Evolutionary conservation across 2,888 invertebrate genomes (phyloP).

Genomic region (Andrena camellia): DNA sequence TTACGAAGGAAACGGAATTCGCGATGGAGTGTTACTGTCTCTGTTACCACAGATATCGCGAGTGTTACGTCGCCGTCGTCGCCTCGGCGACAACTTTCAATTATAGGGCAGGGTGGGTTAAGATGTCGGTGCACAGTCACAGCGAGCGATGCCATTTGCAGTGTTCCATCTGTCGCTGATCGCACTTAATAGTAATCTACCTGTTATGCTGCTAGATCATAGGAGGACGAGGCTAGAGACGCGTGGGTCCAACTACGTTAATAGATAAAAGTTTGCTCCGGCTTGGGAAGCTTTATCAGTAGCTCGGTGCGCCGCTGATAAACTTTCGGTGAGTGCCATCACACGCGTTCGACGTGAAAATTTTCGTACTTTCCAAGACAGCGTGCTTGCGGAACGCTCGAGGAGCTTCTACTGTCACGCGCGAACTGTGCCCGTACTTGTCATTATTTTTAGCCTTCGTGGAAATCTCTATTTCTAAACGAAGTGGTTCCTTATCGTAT

Average conservation of each 20-base stretch:
- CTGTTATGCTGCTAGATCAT: conserved; percentile 36
- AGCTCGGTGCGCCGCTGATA: conserved; percentile 9
- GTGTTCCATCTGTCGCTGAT: conserved; percentile 36
- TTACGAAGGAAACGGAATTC: background rate
- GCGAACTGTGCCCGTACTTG: conserved; percentile 1
- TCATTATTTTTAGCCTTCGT: conserved; percentile 48
- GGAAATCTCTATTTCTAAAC: conserved; percentile 43
- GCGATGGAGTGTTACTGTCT: background rate
- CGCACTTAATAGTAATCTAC: conserved; percentile 38
- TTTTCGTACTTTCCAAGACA: conserved; percentile 18
- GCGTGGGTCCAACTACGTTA: conserved; percentile 43
- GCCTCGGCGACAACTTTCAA: background rate
- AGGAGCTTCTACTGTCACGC: conserved; percentile 7
- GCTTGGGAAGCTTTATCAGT: conserved; percentile 36
- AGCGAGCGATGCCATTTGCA: background rate
- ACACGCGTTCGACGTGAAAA: conserved; percentile 11
- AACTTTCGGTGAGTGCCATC: background rate
- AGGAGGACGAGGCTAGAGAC: conserved; percentile 28
- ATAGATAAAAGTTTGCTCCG: conserved; percentile 41
- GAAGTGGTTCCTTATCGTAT: conserved; percentile 42
- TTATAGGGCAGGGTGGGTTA: background rate
- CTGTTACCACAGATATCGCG: too few relatives aligned
- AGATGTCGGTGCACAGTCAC: background rate
- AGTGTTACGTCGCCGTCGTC: background rate
- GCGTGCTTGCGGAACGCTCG: background rate